Conservation (phyloP, 64 coral and sea anemone genomes). For the Montipora cactus region DNA sequence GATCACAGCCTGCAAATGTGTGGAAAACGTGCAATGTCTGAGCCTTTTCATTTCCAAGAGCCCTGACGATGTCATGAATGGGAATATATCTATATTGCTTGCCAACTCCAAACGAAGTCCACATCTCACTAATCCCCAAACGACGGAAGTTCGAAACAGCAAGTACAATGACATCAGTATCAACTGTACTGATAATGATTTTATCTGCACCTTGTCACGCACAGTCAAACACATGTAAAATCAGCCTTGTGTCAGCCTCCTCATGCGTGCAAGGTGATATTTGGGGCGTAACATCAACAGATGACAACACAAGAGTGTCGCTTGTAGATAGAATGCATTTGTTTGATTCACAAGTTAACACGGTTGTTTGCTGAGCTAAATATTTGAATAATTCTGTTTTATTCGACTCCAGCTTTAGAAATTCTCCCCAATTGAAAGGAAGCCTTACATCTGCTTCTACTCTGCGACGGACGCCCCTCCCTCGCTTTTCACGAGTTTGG, state of each 20-base stretch:
- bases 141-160: slow-evolving; percentile 27
- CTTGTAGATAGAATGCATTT: slow-evolving; percentile 45
- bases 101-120: too few species aligned
- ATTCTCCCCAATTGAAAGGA: slow-evolving; percentile 27
- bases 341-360: neutral
- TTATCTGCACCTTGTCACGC: slow-evolving; percentile 5
- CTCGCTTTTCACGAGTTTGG: slow-evolving; percentile 46
- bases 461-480: slow-evolving; percentile 27
- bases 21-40: too few species aligned
- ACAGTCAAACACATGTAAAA: slow-evolving; percentile 33
- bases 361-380: slow-evolving; percentile 40
- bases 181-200: neutral
- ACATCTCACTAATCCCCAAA: too few species aligned
- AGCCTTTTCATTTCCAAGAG: too few species aligned
- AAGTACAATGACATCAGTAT: neutral
- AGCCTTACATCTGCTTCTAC: slow-evolving; percentile 43
- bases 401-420: neutral
- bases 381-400: slow-evolving; percentile 63
- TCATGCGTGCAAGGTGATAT: slow-evolving; percentile 59
- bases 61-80: too few species aligned
- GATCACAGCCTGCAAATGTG: too few species aligned
- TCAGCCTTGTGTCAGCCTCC: slow-evolving; percentile 45
- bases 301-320: slow-evolving; percentile 32
- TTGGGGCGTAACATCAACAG: neutral
- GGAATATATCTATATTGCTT: too few species aligned